Conservation (phyloP, 2,113 vertebrate genomes). For the Scomber colias region DNA sequence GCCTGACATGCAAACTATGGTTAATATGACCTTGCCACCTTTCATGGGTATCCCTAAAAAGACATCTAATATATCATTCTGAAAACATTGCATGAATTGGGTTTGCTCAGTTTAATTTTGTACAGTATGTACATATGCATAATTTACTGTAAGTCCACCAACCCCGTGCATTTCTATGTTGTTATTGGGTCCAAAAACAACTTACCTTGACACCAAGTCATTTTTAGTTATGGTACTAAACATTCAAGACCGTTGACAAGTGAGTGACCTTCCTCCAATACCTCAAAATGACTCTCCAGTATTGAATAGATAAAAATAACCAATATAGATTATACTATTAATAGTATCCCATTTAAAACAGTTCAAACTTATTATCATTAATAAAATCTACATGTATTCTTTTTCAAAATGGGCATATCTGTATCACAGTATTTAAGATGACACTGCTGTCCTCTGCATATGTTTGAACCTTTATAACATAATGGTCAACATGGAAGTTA, state of each 20-base stretch:
- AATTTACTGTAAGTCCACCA: slow-evolving; percentile 31
- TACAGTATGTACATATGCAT: slow-evolving; percentile 6
- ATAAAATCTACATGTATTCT: background rate
- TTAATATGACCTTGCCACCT: slow-evolving; percentile 27
- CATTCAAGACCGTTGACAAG: no score
- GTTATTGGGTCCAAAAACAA: slow-evolving; percentile 2
- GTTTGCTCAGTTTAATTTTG: slow-evolving; percentile 33
- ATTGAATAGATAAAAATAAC: background rate
- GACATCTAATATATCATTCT: slow-evolving; percentile 15
- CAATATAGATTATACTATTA: background rate
- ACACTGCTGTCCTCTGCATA: no score
- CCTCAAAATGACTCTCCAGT: background rate
- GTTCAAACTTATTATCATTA: background rate
- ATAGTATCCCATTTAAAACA: background rate
- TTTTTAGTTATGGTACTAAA: slow-evolving; percentile 36
- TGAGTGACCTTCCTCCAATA: background rate
- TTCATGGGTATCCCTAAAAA: slow-evolving; percentile 40
- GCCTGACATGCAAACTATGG: slow-evolving; percentile 58
- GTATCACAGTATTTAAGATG: background rate
- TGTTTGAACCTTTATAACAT: no score
- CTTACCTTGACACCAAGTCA: background rate
- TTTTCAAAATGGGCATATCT: background rate
- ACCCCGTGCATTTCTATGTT: slow-evolving; percentile 24
- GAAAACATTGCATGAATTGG: slow-evolving; percentile 25
- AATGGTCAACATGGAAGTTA: no score